phyloP scores from a whole-genome alignment of 2,888 invertebrate genomes.

The Eristalis tenax region DNA sequence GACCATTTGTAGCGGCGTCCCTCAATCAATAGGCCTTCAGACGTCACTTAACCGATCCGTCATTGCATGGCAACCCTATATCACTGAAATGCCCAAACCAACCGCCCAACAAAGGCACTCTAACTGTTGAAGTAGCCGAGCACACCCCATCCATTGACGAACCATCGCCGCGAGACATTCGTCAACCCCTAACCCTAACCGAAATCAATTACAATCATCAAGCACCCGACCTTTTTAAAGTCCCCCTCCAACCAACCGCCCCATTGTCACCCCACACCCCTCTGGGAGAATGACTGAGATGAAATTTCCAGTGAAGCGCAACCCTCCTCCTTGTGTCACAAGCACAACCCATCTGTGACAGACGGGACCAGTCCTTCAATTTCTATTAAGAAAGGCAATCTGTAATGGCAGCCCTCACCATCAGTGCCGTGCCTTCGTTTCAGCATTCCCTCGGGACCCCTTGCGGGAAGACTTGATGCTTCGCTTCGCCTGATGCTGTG shows the following conservation, averaged over 20 bases:
- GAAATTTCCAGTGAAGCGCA: not conserved
- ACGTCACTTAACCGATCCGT: not conserved
- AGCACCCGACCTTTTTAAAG: not conserved
- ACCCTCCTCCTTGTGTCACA: not conserved
- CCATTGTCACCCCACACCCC: not conserved
- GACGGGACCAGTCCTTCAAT: conserved; percentile 8
- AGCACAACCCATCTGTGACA: not conserved
- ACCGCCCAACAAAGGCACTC: not conserved
- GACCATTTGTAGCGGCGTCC: not conserved
- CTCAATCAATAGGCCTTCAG: not conserved
- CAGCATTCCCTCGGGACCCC: not conserved
- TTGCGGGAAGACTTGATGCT: not conserved
- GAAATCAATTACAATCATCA: conserved; percentile 1
- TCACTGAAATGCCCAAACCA: not conserved
- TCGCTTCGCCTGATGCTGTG: not conserved
- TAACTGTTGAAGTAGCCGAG: not conserved
- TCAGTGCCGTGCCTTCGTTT: too few species aligned
- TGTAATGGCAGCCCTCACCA: conserved; percentile 8
- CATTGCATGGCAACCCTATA: not conserved
- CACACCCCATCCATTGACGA: not conserved
- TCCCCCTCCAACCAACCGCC: not conserved
- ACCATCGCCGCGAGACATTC: not conserved
- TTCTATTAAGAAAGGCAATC: conserved; percentile 44
- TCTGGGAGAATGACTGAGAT: not conserved
- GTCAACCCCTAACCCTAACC: not conserved